phyloP scores from a whole-genome alignment of 2,113 vertebrate genomes.

The Lophotis ruficrista region DNA sequence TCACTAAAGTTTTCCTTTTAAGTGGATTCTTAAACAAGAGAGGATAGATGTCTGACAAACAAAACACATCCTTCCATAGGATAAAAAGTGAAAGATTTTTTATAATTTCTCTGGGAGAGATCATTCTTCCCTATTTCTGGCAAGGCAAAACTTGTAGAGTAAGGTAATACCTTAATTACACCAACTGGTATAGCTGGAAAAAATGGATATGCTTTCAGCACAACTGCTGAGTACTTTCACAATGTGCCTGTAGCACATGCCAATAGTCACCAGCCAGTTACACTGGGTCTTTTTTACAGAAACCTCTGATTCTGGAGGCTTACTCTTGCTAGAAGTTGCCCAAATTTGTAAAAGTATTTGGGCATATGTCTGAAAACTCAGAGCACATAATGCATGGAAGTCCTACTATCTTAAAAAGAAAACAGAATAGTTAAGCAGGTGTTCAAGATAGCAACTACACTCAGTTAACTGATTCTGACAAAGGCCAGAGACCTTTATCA shows the following conservation, averaged over 20 bases:
- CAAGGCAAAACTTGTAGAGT: background rate
- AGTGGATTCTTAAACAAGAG: background rate
- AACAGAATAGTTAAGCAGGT: background rate
- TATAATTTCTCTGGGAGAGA: background rate
- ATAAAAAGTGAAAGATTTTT: background rate
- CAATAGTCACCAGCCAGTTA: background rate
- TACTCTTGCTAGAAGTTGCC: background rate
- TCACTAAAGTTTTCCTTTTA: background rate
- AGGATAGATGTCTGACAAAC: background rate
- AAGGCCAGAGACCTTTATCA: background rate
- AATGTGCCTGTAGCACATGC: background rate
- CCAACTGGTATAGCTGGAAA: background rate
- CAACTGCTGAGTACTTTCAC: background rate
- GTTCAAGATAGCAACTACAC: background rate
- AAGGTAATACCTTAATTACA: constrained; percentile 12
- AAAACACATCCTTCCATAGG: background rate
- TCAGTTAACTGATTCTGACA: background rate
- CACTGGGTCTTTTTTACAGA: background rate
- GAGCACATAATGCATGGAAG: background rate
- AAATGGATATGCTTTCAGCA: background rate
- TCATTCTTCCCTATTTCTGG: background rate
- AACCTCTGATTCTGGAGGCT: background rate
- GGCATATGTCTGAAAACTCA: background rate
- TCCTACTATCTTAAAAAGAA: background rate
- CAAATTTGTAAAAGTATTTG: background rate